phyloP scores from a whole-genome alignment of 1,140 invertebrate species.

The Yoshiicerus persimilis region DNA sequence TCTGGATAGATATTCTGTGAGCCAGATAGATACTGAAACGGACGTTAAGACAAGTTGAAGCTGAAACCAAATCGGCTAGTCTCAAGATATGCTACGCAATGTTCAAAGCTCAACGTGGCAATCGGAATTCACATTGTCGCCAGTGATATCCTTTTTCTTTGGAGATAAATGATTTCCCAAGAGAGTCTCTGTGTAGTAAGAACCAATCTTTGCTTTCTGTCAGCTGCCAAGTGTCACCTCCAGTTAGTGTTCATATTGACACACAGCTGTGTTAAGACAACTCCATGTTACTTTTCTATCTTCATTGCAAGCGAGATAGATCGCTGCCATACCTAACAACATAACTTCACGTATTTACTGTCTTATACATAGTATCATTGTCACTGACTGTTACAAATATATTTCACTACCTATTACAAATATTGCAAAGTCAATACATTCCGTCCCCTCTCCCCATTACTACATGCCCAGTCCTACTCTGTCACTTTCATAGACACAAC shows the following conservation, averaged over 20 bases:
- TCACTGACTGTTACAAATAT: background rate
- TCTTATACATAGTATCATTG: background rate
- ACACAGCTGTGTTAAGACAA: conserved; percentile 27
- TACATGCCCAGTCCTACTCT: background rate
- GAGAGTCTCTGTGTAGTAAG: conserved; percentile 32
- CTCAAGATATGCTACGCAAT: background rate
- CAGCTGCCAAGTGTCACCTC: conserved; percentile 49
- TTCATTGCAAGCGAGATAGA: background rate
- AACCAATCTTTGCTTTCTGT: conserved; percentile 46
- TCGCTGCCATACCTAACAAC: background rate
- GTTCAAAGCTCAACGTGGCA: background rate
- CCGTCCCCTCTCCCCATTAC: background rate
- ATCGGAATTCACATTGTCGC: conserved; percentile 26
- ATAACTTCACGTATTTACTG: background rate
- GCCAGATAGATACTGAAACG: background rate
- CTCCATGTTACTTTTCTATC: background rate
- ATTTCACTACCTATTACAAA: background rate
- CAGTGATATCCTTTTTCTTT: conserved; percentile 22
- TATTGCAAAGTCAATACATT: background rate
- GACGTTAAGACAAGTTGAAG: background rate
- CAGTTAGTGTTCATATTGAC: conserved; percentile 46
- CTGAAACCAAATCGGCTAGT: background rate
- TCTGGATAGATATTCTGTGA: background rate
- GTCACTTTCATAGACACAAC: background rate
- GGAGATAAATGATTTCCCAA: conserved; percentile 49